These are phyloP conservation scores for Strigamia crassipes DNA, from an alignment of 2,888 invertebrate species.

Conservation along the genomic window DNA sequence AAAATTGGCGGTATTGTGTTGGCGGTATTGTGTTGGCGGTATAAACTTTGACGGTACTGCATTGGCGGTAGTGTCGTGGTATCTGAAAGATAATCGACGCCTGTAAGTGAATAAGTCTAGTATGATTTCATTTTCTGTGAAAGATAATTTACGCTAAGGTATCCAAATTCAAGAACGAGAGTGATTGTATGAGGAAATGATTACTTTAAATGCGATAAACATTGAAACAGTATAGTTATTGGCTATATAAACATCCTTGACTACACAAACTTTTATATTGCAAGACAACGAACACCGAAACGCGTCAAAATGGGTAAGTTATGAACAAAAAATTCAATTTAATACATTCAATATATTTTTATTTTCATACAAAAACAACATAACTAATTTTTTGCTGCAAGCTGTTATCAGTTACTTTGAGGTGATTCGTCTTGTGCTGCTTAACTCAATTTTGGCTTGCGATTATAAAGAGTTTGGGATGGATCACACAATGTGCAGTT, in stretches of 20 bases:
- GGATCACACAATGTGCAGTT: conserved; percentile 43
- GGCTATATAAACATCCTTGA: neutral
- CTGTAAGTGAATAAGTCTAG: neutral
- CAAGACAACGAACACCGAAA: no score
- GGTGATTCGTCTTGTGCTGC: neutral
- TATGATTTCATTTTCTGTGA: neutral
- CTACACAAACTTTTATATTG: neutral
- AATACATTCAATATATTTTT: no score
- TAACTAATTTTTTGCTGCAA: neutral
- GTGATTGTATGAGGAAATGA: conserved; percentile 18
- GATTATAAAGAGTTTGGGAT: conserved; percentile 13
- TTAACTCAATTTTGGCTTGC: neutral
- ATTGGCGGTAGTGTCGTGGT: no score
- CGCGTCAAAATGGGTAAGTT: neutral
- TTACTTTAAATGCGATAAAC: neutral
- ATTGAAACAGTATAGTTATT: neutral
- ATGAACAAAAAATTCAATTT: no score
- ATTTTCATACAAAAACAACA: no score
- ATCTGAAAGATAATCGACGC: neutral
- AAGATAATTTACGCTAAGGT: neutral
- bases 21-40: no score
- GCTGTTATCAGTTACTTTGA: neutral
- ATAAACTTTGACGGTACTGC: no score
- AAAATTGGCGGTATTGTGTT: no score
- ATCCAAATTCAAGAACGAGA: neutral